Base-by-base conservation (phyloP, 2,113 vertebrate genomes). In the Carassius carassius region DNA sequence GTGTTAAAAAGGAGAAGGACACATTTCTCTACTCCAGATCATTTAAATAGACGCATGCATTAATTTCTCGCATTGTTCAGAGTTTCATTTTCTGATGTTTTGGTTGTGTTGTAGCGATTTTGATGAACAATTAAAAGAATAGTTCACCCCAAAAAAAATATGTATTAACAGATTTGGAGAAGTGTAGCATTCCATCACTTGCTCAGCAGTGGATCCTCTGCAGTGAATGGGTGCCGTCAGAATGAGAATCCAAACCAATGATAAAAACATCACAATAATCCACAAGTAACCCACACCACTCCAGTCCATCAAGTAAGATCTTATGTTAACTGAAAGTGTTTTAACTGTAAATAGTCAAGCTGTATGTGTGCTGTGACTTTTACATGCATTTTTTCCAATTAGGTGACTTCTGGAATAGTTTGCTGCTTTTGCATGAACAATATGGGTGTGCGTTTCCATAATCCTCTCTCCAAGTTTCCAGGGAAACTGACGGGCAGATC, bases 391-490 rank as follows among this genome's bases (percentile, higher is more conserved):
- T 60, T 58, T 3, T 67, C 62, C 32, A 84, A 63, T 83, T 83
- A 79, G 69, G 25, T 80, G 63, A 84, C 72, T 82, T 81, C 67
- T 73, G 37, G 69, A 32, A 77, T 67, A 79, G 67, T 88, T 81
- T 63, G n/a, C 6, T 73, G 5, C 69, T 85, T 79, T 79, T 86
- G 76, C 19, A 60, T 51, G 74, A 14, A 47, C 41, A 82, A 73
- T n/a, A 60, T 65, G 67, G 37, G n/a, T 49, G 49, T 84, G 78
- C 29, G 85, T 84, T 88, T 84, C 56, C 78, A 82, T 54, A 76
- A 77, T 74, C 11, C 32, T 67, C 67, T 78, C 35, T 47, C 16
- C 74, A 84, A 84, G 87, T 88, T 86, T 86, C 87, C 87, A 86
- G 54, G 87, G 87, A 84, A 88, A 88, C 87, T 72, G 41, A 41